Evolutionary conservation across 2,113 vertebrate genomes (phyloP).

Genomic region (Heliornis fulica): DNA sequence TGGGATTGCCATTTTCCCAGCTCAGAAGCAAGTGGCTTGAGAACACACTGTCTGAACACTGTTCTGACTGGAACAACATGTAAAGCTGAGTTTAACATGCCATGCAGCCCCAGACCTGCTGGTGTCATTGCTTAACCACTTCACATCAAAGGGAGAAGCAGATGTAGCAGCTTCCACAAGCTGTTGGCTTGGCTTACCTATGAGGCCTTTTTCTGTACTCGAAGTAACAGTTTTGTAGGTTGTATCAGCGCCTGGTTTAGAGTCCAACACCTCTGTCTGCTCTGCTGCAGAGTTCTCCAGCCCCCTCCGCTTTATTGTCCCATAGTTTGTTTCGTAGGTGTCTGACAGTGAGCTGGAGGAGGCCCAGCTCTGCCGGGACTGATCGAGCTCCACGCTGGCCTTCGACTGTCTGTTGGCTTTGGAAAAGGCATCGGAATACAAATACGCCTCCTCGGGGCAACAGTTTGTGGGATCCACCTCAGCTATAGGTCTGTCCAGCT

Average conservation of each 20-base stretch:
- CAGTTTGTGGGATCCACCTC: constrained; percentile 78
- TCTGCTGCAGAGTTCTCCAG: constrained; percentile 68
- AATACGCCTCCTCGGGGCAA: constrained; percentile 65
- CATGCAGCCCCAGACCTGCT: constrained; percentile 36
- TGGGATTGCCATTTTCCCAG: neutral
- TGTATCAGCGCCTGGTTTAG: constrained; percentile 75
- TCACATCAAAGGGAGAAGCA: constrained; percentile 11
- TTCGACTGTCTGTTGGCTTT: constrained; percentile 73
- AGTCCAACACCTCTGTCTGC: constrained; percentile 71
- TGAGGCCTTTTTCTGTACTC: constrained; percentile 94
- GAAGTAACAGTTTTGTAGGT: constrained; percentile 94
- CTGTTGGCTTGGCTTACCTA: constrained; percentile 82
- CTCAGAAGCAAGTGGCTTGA: neutral
- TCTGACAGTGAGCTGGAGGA: constrained; percentile 90
- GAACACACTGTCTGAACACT: neutral
- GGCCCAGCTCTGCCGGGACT: constrained; percentile 87
- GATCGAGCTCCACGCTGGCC: constrained; percentile 71
- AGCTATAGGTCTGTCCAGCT: constrained; percentile 81
- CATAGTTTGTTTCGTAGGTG: constrained; percentile 85
- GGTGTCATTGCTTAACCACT: constrained; percentile 10
- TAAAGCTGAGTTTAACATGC: constrained; percentile 44
- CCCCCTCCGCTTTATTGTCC: constrained; percentile 84
- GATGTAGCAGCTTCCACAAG: neutral
- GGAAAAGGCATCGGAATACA: constrained; percentile 66
- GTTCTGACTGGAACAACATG: neutral